Conservation (phyloP, 2,113 vertebrate species). For the Arvicanthis niloticus region DNA sequence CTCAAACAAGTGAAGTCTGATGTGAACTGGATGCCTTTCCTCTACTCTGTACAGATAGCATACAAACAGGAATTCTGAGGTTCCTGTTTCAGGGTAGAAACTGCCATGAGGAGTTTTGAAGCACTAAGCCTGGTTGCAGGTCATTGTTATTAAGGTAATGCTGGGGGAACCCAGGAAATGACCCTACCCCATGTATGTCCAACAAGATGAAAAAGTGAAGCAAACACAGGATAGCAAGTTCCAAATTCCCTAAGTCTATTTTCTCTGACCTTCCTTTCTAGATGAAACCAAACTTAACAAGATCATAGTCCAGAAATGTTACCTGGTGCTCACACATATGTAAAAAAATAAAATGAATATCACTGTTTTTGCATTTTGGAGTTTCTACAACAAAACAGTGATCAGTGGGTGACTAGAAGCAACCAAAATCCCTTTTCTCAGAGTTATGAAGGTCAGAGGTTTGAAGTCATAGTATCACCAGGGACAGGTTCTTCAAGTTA, state of each 20-base stretch:
- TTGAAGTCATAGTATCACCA: too few relatives aligned
- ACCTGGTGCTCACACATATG: neutral
- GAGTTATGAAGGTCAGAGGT: neutral
- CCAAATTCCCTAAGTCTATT: neutral
- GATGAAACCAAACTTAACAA: neutral
- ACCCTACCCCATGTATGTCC: rapidly evolving
- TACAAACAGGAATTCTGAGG: neutral
- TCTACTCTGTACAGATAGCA: too few relatives aligned
- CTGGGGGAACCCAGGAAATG: neutral
- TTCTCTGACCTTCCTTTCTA: neutral
- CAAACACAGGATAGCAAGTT: neutral
- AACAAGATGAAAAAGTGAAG: neutral
- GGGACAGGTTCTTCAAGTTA: too few relatives aligned
- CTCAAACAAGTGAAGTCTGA: neutral
- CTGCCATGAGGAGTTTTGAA: neutral
- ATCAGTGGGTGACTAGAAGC: neutral
- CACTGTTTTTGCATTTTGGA: too few relatives aligned
- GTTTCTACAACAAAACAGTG: neutral
- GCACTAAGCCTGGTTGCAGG: neutral
- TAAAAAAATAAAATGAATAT: neutral
- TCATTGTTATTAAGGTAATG: neutral
- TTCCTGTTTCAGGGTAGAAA: neutral
- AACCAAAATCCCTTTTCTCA: neutral
- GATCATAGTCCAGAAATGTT: neutral
- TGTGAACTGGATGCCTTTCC: neutral